A percentile compares a stretch with the other conserved stretches of the same genome.
Evolutionary conservation across 1,140 invertebrate species (phyloP).

Genomic region (Drosophila pallidifrons): DNA sequence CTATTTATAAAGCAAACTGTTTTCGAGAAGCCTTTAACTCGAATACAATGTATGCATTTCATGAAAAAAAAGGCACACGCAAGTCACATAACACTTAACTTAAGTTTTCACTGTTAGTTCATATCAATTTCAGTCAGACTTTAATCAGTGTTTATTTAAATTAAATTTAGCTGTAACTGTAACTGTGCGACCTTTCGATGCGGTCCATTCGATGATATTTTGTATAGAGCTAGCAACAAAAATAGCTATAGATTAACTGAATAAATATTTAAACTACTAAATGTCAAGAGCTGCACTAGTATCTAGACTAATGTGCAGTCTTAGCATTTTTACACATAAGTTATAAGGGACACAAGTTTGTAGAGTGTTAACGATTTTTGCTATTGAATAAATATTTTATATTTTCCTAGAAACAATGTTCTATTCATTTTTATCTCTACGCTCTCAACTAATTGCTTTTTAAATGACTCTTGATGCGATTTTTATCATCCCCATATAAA

Average conservation of each 20-base stretch:
- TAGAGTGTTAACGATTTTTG: slow-evolving; percentile 73
- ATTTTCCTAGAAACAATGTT: slow-evolving; percentile 69
- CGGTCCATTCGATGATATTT: slow-evolving; percentile 28
- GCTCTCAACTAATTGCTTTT: slow-evolving; percentile 54
- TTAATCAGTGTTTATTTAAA: slow-evolving; percentile 63
- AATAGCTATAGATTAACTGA: slow-evolving; percentile 50
- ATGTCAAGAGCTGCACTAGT: slow-evolving; percentile 21
- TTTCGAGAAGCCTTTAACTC: not conserved
- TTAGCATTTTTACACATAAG: slow-evolving; percentile 14
- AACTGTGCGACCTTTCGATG: slow-evolving; percentile 20
- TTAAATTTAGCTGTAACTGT: slow-evolving; percentile 47
- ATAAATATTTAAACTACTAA: slow-evolving; percentile 51
- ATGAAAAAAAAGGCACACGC: slow-evolving; percentile 27
- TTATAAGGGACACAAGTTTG: slow-evolving; percentile 62
- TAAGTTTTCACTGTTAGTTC: slow-evolving; percentile 51
- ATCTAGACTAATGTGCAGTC: slow-evolving; percentile 18
- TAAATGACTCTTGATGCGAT: slow-evolving; percentile 56
- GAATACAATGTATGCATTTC: slow-evolving; percentile 38
- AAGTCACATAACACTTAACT: slow-evolving; percentile 57
- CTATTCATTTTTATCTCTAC: slow-evolving; percentile 11
- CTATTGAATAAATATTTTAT: slow-evolving; percentile 79
- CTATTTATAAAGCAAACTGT: not conserved
- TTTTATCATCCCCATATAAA: slow-evolving; percentile 39
- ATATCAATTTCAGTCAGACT: slow-evolving; percentile 58
- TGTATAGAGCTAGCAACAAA: slow-evolving; percentile 32